Conservation (phyloP, 2,888 invertebrate species). For the Halictus quadricinctus region DNA sequence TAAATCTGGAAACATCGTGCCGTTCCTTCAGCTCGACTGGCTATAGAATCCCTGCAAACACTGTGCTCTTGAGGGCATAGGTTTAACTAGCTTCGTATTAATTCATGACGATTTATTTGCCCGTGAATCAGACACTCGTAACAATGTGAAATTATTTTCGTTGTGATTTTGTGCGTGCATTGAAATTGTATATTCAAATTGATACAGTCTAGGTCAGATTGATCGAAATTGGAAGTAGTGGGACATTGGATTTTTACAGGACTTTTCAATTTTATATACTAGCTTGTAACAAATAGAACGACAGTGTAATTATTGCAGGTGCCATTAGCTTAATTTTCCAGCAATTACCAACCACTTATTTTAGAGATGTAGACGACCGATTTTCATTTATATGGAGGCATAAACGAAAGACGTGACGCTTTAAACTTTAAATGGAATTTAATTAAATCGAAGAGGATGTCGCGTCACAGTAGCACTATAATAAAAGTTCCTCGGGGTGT, state of each 20-base stretch:
- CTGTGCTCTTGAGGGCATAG: not conserved
- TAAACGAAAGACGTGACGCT: no score
- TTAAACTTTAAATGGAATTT: not conserved
- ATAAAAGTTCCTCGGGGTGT: not conserved
- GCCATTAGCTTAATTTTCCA: no score
- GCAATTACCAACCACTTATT: not conserved
- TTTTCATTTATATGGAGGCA: not conserved
- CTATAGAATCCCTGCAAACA: not conserved
- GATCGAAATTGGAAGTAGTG: no score
- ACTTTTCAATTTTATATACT: no score
- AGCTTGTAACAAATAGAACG: no score
- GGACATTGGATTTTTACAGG: no score
- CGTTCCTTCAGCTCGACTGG: not conserved
- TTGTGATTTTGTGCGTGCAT: not conserved
- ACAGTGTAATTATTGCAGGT: no score
- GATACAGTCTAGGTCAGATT: no score
- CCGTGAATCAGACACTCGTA: not conserved
- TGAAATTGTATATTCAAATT: not conserved
- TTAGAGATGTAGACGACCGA: not conserved
- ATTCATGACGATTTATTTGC: not conserved
- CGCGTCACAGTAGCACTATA: not conserved
- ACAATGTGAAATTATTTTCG: not conserved
- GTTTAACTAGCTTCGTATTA: not conserved
- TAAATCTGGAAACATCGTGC: not conserved
- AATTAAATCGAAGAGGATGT: not conserved